Conservation (phyloP, 1,140 invertebrate genomes). For the Arion vulgaris region DNA sequence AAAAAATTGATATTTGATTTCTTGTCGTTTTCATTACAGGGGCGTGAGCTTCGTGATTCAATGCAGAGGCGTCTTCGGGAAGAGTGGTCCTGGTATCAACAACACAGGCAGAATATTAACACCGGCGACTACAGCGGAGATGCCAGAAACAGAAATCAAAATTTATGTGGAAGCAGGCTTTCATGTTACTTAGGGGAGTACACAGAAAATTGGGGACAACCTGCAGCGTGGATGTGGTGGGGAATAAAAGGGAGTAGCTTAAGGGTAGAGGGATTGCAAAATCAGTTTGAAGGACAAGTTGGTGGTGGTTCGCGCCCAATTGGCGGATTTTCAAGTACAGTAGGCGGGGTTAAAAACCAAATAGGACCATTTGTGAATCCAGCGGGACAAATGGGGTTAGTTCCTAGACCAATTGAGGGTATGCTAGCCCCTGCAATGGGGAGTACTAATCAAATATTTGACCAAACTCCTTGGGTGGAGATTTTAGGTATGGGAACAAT, state of each 20-base stretch:
- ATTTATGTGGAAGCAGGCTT: background rate
- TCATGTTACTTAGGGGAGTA: conserved; percentile 23
- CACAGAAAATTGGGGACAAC: conserved; percentile 5
- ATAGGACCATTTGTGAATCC: background rate
- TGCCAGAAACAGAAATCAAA: background rate
- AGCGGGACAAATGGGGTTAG: background rate
- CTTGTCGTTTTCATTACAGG: background rate
- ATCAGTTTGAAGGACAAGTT: background rate
- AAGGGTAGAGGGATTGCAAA: background rate
- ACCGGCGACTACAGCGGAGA: too few species aligned
- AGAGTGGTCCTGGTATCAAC: conserved; percentile 9
- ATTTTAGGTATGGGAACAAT: background rate
- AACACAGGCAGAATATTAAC: background rate
- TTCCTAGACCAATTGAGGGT: background rate
- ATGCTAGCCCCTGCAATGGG: background rate
- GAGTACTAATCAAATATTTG: background rate
- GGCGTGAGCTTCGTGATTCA: background rate
- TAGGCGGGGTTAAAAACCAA: background rate
- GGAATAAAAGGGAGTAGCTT: background rate
- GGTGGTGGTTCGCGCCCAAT: background rate
- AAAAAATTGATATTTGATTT: too few species aligned
- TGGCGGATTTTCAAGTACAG: background rate
- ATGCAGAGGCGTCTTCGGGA: conserved; percentile 26
- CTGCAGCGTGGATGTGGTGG: conserved; percentile 29
- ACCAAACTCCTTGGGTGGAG: background rate